phyloP scores from a whole-genome alignment of 1,140 invertebrate genomes.

The Caenorhabditis latens region DNA sequence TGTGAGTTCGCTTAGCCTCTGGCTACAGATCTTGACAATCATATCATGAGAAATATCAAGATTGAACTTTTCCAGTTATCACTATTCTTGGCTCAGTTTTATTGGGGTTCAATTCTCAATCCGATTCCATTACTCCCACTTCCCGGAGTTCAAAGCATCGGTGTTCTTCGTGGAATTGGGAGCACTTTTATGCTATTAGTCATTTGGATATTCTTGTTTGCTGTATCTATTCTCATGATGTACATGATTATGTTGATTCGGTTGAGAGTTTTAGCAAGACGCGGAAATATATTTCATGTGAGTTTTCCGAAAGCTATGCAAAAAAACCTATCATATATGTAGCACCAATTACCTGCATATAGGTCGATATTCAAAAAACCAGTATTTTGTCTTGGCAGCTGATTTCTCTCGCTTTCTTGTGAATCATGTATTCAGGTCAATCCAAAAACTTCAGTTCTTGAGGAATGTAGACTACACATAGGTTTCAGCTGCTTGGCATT shows the following conservation, averaged over 20 bases:
- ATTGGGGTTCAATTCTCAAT: not conserved
- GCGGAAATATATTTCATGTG: not conserved
- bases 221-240: conserved; percentile 4
- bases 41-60: not conserved
- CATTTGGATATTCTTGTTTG: not conserved
- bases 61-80: not conserved
- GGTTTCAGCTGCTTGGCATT: no score
- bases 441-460: no score
- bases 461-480: no score
- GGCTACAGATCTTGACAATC: not conserved
- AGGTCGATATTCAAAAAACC: no score
- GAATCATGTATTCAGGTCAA: no score
- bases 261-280: not conserved
- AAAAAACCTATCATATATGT: no score
- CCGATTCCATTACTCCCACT: not conserved
- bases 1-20: not conserved
- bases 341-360: no score
- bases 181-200: not conserved
- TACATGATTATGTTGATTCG: conserved; percentile 1
- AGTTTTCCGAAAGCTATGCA: not conserved
- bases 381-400: no score
- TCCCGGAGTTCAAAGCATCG: not conserved
- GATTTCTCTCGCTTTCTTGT: no score
- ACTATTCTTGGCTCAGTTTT: not conserved
- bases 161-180: not conserved